phyloP scores from a whole-genome alignment of 2,797 vertebrate genomes.

The Carcharodon carcharias region DNA sequence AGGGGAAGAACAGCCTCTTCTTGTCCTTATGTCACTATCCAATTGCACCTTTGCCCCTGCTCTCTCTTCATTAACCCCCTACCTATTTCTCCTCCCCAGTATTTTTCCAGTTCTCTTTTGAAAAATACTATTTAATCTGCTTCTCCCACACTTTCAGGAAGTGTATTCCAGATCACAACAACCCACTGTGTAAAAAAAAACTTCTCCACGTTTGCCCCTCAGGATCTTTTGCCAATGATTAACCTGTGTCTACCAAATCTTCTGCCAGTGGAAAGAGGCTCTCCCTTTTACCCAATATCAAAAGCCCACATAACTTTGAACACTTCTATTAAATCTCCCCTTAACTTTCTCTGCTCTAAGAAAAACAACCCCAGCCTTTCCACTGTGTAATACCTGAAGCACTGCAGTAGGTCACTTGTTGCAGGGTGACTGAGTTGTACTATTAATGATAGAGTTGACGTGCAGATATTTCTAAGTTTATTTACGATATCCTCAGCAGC shows the following conservation, averaged over 20 bases:
- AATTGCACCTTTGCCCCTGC: not conserved
- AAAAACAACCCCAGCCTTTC: not conserved
- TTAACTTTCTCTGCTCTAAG: not conserved
- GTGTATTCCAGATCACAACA: not conserved
- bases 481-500: no score
- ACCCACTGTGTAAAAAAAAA: not conserved
- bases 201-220: not conserved
- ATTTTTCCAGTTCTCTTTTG: not conserved
- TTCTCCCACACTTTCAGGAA: not conserved
- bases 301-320: not conserved
- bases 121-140: not conserved
- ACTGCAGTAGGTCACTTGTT: no score
- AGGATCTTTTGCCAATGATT: not conserved
- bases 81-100: not conserved
- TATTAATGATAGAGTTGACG: no score
- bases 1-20: not conserved
- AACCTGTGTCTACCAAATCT: not conserved
- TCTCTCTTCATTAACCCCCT: not conserved
- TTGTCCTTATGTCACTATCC: not conserved
- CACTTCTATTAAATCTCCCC: not conserved
- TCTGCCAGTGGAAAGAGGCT: not conserved
- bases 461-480: no score
- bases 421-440: no score
- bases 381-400: not conserved
- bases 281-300: not conserved